These are phyloP conservation scores for Nephrocerus scutellatus DNA, from an alignment of 2,888 invertebrate species.

Conservation along the genomic window DNA sequence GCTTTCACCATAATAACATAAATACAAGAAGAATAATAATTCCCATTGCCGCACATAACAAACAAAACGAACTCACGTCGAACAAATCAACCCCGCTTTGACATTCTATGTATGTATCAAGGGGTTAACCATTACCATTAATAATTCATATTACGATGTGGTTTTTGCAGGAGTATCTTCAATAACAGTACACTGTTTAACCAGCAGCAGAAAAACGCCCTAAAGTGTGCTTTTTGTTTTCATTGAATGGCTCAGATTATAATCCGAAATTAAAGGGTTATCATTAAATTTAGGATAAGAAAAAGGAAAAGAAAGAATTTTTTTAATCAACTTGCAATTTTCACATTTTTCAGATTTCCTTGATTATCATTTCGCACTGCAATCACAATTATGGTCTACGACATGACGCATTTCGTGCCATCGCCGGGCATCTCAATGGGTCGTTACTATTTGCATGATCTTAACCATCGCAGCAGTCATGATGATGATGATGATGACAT, in stretches of 20 bases:
- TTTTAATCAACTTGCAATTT: not conserved
- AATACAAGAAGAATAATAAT: constrained; percentile 29
- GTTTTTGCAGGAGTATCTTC: too few species aligned
- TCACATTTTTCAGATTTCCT: constrained; percentile 4
- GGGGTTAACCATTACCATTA: constrained; percentile 12
- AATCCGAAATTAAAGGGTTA: constrained; percentile 14
- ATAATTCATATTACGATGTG: too few species aligned
- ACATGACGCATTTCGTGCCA: constrained; percentile 44
- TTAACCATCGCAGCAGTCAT: constrained; percentile 24
- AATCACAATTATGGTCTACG: constrained; percentile 40
- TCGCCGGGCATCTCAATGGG: constrained; percentile 44
- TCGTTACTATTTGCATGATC: constrained; percentile 38
- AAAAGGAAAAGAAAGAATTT: too few species aligned
- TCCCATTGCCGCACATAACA: constrained; percentile 27
- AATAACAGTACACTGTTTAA: constrained; percentile 18
- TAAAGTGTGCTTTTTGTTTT: constrained; percentile 12
- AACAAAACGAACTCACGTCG: constrained; percentile 19
- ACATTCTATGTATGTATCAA: too few species aligned
- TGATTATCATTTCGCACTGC: constrained; percentile 8
- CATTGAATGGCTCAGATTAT: not conserved
- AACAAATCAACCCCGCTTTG: constrained; percentile 6
- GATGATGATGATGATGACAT: constrained; percentile 26
- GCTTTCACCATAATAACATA: constrained; percentile 29
- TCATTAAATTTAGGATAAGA: too few species aligned
- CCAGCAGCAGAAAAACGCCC: constrained; percentile 10